Base-by-base conservation (phyloP, 2,888 invertebrate genomes). In the Cephus nigrinus region DNA sequence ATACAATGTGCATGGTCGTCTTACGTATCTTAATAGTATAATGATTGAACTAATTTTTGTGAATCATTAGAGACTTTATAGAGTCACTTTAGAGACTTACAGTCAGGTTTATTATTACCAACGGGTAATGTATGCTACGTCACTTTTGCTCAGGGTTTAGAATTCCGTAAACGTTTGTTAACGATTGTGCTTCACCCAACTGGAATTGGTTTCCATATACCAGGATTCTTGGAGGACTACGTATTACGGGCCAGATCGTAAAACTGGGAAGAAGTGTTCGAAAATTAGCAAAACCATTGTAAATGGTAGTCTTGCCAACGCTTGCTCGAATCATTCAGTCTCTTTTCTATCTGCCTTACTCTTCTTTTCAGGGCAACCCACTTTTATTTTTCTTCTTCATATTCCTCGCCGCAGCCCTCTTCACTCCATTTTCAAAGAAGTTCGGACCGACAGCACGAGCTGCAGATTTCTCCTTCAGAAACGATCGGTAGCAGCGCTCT, bases 231-330 rank as follows among this genome's bases (percentile, higher is more conserved):
- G 69, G 73, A 75, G 78, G 79, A 80, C 78, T 80, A 79, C 78
- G 80, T 76, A 80, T 83, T 75, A 79, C 74, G 79, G 23, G 55
- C 23, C 23, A 9, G 23, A 55, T 82, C 82, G 82, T 86, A 86
- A 87, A 86, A 82, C 79, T 80, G 76, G 69, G 74, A 69, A 80
- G 71, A 71, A 33, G 82, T 83, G 83, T 84, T 83, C 83, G 82
- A 83, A 85, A 88, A 87, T 89, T 84, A 84, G 83, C 80, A 83
- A 55, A 86, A 84, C 81, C 83, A 82, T 84, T 82, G 84, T 86
- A 86, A 88, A 88, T 88, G 86, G 86, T 84, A 85, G 86, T 84
- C 81, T 80, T 79, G 81, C 75, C 79, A 55, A 80, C 76, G 79
- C 78, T 76, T 83, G 77, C 80, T 23, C 5, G 23, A 55, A 55